phyloP scores from a whole-genome alignment of 2,888 invertebrate species.

The Xylocampa areola region DNA sequence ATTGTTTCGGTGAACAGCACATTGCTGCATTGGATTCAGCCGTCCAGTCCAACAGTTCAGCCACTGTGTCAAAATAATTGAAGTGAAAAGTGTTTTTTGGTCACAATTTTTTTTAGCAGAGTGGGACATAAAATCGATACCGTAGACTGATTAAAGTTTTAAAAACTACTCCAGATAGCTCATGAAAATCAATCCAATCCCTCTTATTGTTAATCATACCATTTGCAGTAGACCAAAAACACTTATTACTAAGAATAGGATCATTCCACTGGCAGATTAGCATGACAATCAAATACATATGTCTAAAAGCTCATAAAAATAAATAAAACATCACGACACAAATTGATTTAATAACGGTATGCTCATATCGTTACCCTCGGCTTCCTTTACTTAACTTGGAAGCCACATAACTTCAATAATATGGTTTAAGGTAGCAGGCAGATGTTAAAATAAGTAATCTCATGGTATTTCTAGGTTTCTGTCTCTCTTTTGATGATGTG shows the following conservation, averaged over 20 bases:
- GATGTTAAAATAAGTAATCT: neutral
- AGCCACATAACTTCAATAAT: constrained; percentile 10
- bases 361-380: constrained; percentile 32
- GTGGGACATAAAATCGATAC: too few species aligned
- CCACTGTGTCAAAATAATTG: too few species aligned
- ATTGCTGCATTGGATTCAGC: too few species aligned
- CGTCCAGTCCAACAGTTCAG: too few species aligned
- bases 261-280: constrained; percentile 44
- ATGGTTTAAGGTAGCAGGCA: constrained; percentile 6
- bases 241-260: constrained; percentile 29
- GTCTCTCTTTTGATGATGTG: neutral
- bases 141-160: too few species aligned
- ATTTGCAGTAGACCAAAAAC: constrained; percentile 31
- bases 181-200: neutral
- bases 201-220: constrained; percentile 14
- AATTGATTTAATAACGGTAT: constrained; percentile 44
- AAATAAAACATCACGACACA: constrained; percentile 45
- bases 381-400: constrained; percentile 26
- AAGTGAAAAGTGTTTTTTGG: too few species aligned
- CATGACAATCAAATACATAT: constrained; percentile 45
- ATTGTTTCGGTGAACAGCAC: too few species aligned
- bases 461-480: constrained; percentile 7
- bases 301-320: constrained; percentile 41
- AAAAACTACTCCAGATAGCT: too few species aligned
- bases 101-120: too few species aligned